phyloP scores from a whole-genome alignment of 2,113 vertebrate genomes.

The Neotoma lepida region DNA sequence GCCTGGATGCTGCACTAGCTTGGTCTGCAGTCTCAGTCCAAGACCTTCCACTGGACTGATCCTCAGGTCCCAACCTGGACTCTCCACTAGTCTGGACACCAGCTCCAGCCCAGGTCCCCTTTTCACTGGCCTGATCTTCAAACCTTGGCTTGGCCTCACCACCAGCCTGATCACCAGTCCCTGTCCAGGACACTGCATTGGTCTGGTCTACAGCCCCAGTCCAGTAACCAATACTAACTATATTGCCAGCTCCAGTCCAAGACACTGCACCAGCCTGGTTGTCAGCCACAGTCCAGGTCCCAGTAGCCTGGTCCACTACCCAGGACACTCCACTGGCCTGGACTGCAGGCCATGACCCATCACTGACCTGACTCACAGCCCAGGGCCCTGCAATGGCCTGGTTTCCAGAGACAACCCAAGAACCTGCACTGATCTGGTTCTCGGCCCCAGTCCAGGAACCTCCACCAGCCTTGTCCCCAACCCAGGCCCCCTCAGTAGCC shows the following conservation, averaged over 20 bases:
- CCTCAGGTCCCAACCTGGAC: constrained; percentile 9
- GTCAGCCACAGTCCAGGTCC: constrained; percentile 63
- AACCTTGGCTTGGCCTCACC: constrained; percentile 36
- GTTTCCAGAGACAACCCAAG: constrained; percentile 62
- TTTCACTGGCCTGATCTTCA: constrained; percentile 62
- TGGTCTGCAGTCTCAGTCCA: constrained; percentile 17
- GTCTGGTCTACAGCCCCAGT: constrained; percentile 60
- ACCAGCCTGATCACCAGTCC: not conserved
- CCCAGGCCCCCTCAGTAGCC: constrained; percentile 42
- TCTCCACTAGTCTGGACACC: constrained; percentile 36
- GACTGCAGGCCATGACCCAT: constrained; percentile 53
- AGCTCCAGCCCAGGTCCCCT: constrained; percentile 59
- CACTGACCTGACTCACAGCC: constrained; percentile 59
- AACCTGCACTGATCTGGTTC: constrained; percentile 31
- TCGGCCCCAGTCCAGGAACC: constrained; percentile 30
- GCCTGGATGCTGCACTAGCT: constrained; percentile 12
- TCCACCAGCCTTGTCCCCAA: constrained; percentile 30
- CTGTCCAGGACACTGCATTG: constrained; percentile 50
- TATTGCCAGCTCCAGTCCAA: constrained; percentile 60
- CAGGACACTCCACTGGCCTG: constrained; percentile 59
- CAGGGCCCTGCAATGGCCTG: constrained; percentile 48
- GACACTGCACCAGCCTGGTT: constrained; percentile 40
- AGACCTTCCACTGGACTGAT: constrained; percentile 19
- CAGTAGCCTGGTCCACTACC: constrained; percentile 57
- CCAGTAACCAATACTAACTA: constrained; percentile 68